Evolutionary conservation across 2,113 vertebrate genomes (phyloP).

Genomic region (Typhlomys cinereus): DNA sequence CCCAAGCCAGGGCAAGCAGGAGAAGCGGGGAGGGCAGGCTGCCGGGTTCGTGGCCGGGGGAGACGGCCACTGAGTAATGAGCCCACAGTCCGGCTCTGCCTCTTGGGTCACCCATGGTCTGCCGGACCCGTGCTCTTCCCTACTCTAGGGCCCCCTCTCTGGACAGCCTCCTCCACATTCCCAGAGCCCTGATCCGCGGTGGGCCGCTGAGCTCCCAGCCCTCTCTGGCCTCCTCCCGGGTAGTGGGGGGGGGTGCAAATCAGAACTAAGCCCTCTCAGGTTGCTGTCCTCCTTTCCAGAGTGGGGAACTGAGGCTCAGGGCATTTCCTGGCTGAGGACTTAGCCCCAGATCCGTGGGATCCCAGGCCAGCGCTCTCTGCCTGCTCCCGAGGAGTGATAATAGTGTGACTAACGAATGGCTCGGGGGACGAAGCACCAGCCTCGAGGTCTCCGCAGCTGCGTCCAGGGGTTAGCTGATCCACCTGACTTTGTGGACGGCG

Average conservation of each 20-base stretch:
- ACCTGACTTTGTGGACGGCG: not conserved
- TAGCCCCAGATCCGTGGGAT: not conserved
- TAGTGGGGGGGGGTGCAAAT: not conserved
- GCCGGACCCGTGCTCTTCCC: conserved; percentile 17
- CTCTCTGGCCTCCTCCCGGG: not conserved
- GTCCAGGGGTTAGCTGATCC: not conserved
- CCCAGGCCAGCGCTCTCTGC: not conserved
- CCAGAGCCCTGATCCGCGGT: not conserved
- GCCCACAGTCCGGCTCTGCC: conserved; percentile 59
- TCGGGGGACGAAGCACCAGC: not conserved
- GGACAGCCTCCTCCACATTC: conserved; percentile 72
- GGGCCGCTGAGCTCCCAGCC: not conserved
- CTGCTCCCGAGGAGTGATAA: not conserved
- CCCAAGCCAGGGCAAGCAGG: conserved; percentile 57
- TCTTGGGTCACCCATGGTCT: conserved; percentile 58
- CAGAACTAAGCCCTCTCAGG: not conserved
- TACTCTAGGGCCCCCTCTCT: conserved; percentile 21
- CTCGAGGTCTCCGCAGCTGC: not conserved
- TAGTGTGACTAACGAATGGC: not conserved
- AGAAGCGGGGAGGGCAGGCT: conserved; percentile 73
- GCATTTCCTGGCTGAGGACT: not conserved
- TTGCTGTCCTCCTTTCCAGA: not conserved
- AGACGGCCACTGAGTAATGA: conserved; percentile 72
- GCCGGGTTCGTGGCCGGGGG: conserved; percentile 43
- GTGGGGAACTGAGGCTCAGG: not conserved